Evolutionary conservation across 2,113 vertebrate genomes (phyloP), one percentile per base, ranked within the genome.

Genomic region (Rhagologus leucostigma): DNA sequence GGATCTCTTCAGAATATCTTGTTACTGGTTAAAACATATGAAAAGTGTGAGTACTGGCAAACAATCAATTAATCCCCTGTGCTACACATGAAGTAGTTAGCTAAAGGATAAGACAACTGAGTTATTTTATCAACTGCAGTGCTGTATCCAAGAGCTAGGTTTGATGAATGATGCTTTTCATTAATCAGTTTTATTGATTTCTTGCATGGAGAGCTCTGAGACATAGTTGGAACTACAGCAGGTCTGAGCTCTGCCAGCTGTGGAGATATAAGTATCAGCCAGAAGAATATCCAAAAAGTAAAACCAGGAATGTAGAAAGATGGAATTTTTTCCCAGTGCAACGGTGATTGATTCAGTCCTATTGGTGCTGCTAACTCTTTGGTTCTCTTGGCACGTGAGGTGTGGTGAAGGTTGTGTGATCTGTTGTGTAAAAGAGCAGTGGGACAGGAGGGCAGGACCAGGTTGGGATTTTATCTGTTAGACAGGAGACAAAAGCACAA

Each of bases 151-250:
- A 90, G 76, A 84, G 69, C 42, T 70, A 52, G 14, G 9, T 82
- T 82, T 93, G 81, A 91, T 84, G 68, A 93, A 74, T 52, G 65
- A 89, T 92, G 53, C 7, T 90, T 96, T 93, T 83, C 81, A 81
- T 95, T 70, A 95, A 94, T 96, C 73, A 91, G 20, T 55, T 95
- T 60, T 90, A 93, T 95, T 97, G 92, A 95, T 97, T 96, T 89
- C 65, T 89, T 80, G 16, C 13, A 29, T 41, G 56, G 63, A 96
- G 90, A 89, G 13, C 32, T 94, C 80, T 95, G 80, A 95, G 68
- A 60, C 56, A 29, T 22, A 93, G 87, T 78, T n/a, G 60, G 57
- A 90, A 23, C 79, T 63, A 33, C 23, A 24, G 84, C 32, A 84
- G 56, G 39, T 60, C 84, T 94, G 46, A 84, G 50, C 13, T 82